Evolutionary conservation across 2,888 invertebrate genomes (phyloP), one percentile per base, ranked within the genome.

Genomic region (Zeuzera pyrina): DNA sequence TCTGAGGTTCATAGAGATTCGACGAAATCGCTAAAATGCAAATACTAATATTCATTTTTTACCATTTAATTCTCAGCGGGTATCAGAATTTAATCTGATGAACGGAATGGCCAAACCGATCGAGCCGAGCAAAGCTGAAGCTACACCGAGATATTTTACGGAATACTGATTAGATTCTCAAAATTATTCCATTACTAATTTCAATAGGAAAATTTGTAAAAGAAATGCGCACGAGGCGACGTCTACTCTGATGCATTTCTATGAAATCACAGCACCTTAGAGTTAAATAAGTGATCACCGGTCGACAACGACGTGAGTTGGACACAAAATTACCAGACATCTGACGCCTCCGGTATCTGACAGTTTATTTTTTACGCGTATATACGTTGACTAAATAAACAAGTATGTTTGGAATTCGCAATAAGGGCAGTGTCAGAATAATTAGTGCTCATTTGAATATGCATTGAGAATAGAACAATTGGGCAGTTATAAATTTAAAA

Each of bases 271-370:
- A 62, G 63, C 63, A 62, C 58, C 65, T 61, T 57, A 52, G 64
- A 73, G 78, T 73, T 78, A 79, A 79, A 81, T 79, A 81, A 79
- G 73, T 76, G 76, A 81, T 79, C 76, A 77, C 73, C 68, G 70
- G 66, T 56, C 62, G 62, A 36, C 47, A 56, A 42, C 36, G 55
- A 77, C 79, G 81, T 76, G 78, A 69, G 47, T 46, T 46, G 79
- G 55, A 63, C 52, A 42, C 43, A 34, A 51, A 67, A 62, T 57
- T 35, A 49, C 45, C 52, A 49, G 46, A 54, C 62, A 64, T 57
- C 65, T 58, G 61, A 52, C 49, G 45, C n/a, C 57, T 52, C 54
- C 52, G 38, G 52, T 52, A 46, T 49, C 53, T 53, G 45, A 29
- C 29, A 27, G 21, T 26, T 35, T 25, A 12, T 33, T 28, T 29